A percentile compares a stretch with the other conserved stretches of the same genome.
Conservation (phyloP, 2,113 vertebrate species). For the Platichthys stellatus region DNA sequence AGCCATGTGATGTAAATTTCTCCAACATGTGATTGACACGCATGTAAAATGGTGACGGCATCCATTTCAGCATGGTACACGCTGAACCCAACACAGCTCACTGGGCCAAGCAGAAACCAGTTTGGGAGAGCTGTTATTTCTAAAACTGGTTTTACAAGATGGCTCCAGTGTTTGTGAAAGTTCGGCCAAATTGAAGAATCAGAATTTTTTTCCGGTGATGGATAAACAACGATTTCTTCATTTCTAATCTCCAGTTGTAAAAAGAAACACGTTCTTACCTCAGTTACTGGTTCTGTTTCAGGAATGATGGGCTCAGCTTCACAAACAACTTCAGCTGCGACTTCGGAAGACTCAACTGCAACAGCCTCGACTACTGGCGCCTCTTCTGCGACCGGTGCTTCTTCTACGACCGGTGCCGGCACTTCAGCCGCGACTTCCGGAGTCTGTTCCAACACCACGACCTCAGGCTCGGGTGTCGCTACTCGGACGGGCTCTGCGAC, state of each 20-base stretch:
- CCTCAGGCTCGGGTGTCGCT: background rate
- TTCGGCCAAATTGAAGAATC: too few relatives aligned
- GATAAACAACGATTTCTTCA: background rate
- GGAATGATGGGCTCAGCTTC: conserved; percentile 52
- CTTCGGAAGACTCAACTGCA: conserved; percentile 16
- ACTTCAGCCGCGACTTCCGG: conserved; percentile 32
- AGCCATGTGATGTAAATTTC: background rate
- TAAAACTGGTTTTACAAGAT: too few relatives aligned
- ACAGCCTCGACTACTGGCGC: conserved; percentile 7
- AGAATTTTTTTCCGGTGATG: background rate
- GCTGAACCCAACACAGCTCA: too few relatives aligned
- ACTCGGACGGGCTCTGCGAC: conserved; percentile 22
- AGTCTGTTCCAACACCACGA: background rate
- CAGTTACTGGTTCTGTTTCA: conserved; percentile 45
- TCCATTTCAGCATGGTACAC: background rate
- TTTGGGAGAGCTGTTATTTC: too few relatives aligned
- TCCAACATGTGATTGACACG: background rate
- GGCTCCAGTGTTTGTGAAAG: too few relatives aligned
- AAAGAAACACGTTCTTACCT: conserved; percentile 50
- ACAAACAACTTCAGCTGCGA: conserved; percentile 11
- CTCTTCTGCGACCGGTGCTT: too few relatives aligned
- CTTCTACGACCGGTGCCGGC: background rate
- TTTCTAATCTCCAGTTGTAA: background rate
- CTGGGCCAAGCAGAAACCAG: too few relatives aligned
- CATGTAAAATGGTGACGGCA: background rate